phyloP scores from a whole-genome alignment of 2,888 invertebrate genomes.

The Phasia obesa region DNA sequence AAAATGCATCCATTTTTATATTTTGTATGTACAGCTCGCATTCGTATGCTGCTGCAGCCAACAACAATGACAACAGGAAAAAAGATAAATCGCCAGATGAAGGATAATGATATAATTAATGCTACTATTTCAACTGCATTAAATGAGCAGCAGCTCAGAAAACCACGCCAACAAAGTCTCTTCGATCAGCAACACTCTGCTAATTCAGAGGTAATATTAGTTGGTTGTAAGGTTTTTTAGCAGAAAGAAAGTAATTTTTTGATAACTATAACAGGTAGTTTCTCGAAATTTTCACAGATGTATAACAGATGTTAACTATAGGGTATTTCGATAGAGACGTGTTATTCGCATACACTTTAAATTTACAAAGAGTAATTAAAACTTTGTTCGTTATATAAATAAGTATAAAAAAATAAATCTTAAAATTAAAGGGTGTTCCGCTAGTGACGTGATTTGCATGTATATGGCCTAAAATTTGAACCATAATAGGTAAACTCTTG shows the following conservation, averaged over 20 bases:
- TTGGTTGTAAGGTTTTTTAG: background rate
- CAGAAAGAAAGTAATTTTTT: background rate
- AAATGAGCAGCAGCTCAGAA: conserved; percentile 55
- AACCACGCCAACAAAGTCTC: conserved; percentile 36
- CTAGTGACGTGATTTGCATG: too few relatives aligned
- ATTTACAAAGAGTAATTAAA: too few relatives aligned
- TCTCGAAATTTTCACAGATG: too few relatives aligned
- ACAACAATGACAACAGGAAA: conserved; percentile 52
- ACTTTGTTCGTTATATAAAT: too few relatives aligned
- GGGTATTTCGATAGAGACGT: too few relatives aligned
- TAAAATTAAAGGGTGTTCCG: too few relatives aligned
- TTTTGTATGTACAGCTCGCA: conserved; percentile 7
- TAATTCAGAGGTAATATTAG: background rate
- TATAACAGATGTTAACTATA: too few relatives aligned
- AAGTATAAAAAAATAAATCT: too few relatives aligned
- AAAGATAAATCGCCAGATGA: conserved; percentile 79
- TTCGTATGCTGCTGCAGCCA: conserved; percentile 15
- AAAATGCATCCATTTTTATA: conserved; percentile 10
- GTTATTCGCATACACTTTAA: too few relatives aligned
- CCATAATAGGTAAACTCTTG: too few relatives aligned
- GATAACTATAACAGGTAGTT: too few relatives aligned
- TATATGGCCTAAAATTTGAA: too few relatives aligned
- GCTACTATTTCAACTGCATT: conserved; percentile 72
- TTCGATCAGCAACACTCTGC: conserved; percentile 1
- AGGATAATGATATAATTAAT: conserved; percentile 81